Percentiles rank a stretch among this genome's conserved stretches.
Evolutionary conservation across 2,797 vertebrate species (phyloP).

Genomic region (Parambassis ranga): DNA sequence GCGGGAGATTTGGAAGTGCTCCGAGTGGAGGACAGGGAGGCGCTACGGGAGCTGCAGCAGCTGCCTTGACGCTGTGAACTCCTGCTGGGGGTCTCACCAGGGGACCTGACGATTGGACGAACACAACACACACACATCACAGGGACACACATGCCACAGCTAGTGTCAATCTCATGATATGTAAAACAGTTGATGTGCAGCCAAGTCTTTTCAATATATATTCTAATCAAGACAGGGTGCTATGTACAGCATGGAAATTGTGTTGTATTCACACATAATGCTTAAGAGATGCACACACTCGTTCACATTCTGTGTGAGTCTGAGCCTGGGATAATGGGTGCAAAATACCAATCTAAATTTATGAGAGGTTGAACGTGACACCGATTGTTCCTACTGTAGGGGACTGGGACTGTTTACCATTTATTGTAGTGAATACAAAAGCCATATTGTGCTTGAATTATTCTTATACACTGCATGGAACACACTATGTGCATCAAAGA

Average conservation of each 20-base stretch:
- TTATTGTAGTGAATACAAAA: slow-evolving; percentile 15
- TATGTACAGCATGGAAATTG: not conserved
- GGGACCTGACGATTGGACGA: slow-evolving; percentile 80
- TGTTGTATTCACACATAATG: slow-evolving; percentile 3
- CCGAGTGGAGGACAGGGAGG: slow-evolving; percentile 87
- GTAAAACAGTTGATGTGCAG: slow-evolving; percentile 26
- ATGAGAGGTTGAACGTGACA: slow-evolving; percentile 40
- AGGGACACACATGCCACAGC: slow-evolving; percentile 15
- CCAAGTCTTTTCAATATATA: slow-evolving; percentile 40
- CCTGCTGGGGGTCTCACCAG: slow-evolving; percentile 85
- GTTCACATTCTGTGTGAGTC: slow-evolving; percentile 40
- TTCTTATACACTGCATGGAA: not conserved
- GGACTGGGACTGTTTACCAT: not conserved
- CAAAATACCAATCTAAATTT: slow-evolving; percentile 59
- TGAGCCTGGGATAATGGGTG: slow-evolving; percentile 33
- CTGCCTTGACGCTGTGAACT: slow-evolving; percentile 89
- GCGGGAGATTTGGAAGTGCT: slow-evolving; percentile 89
- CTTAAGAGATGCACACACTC: slow-evolving; percentile 1
- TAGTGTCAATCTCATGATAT: slow-evolving; percentile 11
- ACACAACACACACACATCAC: slow-evolving; percentile 31
- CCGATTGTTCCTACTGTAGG: slow-evolving; percentile 4
- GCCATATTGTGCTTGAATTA: not conserved
- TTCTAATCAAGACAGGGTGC: slow-evolving; percentile 36
- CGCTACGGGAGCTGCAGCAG: slow-evolving; percentile 90
- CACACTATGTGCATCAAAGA: not conserved